These are phyloP conservation scores for Ruditapes philippinarum DNA, from an alignment of 1,140 invertebrate genomes.

Conservation along the genomic window DNA sequence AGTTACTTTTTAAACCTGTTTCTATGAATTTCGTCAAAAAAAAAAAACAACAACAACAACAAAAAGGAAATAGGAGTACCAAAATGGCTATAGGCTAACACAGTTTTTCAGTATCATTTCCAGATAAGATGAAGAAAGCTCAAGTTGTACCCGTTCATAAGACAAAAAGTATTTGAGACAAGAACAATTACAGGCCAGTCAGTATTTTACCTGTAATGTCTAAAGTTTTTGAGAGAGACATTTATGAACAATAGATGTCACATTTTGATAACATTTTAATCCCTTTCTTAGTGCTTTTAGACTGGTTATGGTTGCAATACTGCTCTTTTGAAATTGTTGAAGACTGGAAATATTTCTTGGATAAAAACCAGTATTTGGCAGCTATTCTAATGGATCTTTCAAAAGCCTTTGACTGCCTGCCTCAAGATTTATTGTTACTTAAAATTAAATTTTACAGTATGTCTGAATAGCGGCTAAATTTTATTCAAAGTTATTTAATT, in stretches of 20 bases:
- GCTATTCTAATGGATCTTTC: no score
- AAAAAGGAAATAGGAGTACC: conserved; percentile 26
- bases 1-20: conserved; percentile 44
- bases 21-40: background rate
- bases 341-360: no score
- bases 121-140: conserved; percentile 37
- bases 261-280: conserved; percentile 33
- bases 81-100: conserved; percentile 22
- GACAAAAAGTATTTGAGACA: conserved; percentile 37
- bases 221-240: conserved; percentile 62
- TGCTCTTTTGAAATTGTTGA: conserved; percentile 42
- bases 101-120: conserved; percentile 10
- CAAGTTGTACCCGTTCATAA: conserved; percentile 12
- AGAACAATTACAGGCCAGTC: no score
- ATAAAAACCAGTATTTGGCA: no score
- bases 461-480: conserved; percentile 1
- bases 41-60: no score
- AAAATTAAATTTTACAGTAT: conserved; percentile 57
- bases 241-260: no score
- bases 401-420: no score
- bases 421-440: no score
- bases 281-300: conserved; percentile 30
- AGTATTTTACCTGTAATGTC: no score
- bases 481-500: no score
- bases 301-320: conserved; percentile 19